Evolutionary conservation across 2,888 invertebrate species (phyloP).

Genomic region (Nomada fabriciana): DNA sequence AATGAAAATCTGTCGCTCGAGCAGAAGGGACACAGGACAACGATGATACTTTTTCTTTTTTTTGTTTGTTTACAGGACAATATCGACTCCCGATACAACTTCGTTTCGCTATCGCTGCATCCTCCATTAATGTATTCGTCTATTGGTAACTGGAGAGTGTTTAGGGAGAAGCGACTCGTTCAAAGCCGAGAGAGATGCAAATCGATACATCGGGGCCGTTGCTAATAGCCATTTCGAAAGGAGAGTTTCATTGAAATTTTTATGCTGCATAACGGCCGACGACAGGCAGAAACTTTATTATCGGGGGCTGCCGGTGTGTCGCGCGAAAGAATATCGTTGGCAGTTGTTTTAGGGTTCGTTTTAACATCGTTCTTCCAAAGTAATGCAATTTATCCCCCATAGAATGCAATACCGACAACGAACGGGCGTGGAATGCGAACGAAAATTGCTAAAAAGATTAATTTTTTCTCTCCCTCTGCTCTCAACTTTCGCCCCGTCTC

Average conservation of each 20-base stretch:
- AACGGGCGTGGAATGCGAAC: not conserved
- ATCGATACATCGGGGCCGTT: conserved; percentile 62
- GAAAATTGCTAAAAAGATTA: conserved; percentile 16
- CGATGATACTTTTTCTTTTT: conserved; percentile 54
- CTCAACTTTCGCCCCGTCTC: not conserved
- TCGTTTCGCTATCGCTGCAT: conserved; percentile 66
- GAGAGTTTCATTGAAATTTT: conserved; percentile 67
- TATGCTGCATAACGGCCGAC: conserved; percentile 47
- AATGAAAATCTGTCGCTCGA: not conserved
- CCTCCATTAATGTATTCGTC: conserved; percentile 72
- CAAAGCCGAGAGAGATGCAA: conserved; percentile 66
- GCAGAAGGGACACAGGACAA: not conserved
- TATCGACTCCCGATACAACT: conserved; percentile 72
- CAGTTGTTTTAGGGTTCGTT: conserved; percentile 17
- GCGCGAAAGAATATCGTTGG: conserved; percentile 33
- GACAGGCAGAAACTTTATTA: conserved; percentile 52
- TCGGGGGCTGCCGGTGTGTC: conserved; percentile 8
- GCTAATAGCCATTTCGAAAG: conserved; percentile 66
- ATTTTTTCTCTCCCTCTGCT: not conserved
- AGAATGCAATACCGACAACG: conserved; percentile 6
- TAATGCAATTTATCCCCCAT: conserved; percentile 21
- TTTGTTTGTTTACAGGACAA: conserved; percentile 65
- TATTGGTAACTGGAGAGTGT: conserved; percentile 52
- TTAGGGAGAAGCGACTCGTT: conserved; percentile 57
- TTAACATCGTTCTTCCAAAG: conserved; percentile 32